Evolutionary conservation across 2,113 vertebrate species (phyloP).

Genomic region (Myxocyprinus asiaticus): DNA sequence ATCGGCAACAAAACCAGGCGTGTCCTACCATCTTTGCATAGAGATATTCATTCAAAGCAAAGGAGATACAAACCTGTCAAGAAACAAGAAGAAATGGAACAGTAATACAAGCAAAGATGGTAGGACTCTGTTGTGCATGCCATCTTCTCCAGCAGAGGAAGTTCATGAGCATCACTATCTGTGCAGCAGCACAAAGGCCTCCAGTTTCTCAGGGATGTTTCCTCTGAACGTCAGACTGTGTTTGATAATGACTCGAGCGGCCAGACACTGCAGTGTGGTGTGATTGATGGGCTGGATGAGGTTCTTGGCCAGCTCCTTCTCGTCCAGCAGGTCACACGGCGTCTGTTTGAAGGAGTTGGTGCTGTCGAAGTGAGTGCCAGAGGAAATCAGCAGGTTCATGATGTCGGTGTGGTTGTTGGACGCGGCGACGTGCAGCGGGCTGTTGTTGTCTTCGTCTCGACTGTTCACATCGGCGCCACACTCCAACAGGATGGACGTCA

Average conservation of each 20-base stretch:
- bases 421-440: conserved; percentile 91
- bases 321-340: conserved; percentile 92
- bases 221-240: conserved; percentile 86
- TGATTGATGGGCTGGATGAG: conserved; percentile 97
- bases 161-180: conserved; percentile 81
- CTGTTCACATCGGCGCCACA: conserved; percentile 93
- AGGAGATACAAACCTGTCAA: conserved; percentile 57
- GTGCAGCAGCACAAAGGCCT: conserved; percentile 94
- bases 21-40: conserved; percentile 60
- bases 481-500: conserved; percentile 91
- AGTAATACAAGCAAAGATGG: conserved; percentile 3
- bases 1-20: conserved; percentile 38
- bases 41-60: conserved; percentile 61
- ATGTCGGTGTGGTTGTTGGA: conserved; percentile 96
- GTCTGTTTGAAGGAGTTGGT: conserved; percentile 92
- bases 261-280: conserved; percentile 96
- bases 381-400: conserved; percentile 96
- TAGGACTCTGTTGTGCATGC: conserved; percentile 43
- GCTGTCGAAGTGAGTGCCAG: conserved; percentile 96
- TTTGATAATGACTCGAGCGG: conserved; percentile 90
- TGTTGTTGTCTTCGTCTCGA: conserved; percentile 92
- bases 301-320: conserved; percentile 95
- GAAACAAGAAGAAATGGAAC: conserved; percentile 55
- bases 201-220: conserved; percentile 93
- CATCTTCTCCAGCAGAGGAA: too few species aligned